Evolutionary conservation across 1,140 invertebrate species (phyloP).

Genomic region (Zaprionus lachaisei): DNA sequence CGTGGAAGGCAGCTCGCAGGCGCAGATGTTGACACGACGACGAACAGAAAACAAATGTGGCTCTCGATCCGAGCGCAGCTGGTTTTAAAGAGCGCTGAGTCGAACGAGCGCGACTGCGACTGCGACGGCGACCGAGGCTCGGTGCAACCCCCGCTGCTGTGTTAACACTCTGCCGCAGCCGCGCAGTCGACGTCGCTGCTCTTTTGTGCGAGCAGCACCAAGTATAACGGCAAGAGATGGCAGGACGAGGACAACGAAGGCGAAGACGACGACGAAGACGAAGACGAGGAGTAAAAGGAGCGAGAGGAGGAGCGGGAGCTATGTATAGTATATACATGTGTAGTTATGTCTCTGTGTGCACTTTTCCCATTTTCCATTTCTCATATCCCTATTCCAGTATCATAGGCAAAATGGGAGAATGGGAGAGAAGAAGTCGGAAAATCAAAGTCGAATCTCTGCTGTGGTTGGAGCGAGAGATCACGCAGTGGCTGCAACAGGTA

Average conservation of each 20-base stretch:
- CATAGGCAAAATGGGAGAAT: slow-evolving; percentile 28
- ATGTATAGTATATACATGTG: slow-evolving; percentile 28
- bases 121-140: background rate
- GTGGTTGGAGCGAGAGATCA: slow-evolving; percentile 15
- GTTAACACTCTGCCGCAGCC: slow-evolving; percentile 10
- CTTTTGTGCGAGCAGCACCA: slow-evolving; percentile 38
- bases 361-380: slow-evolving; percentile 49
- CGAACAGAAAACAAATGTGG: slow-evolving; percentile 60
- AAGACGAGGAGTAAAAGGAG: slow-evolving; percentile 25
- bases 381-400: slow-evolving; percentile 26
- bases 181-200: slow-evolving; percentile 43
- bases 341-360: slow-evolving; percentile 23
- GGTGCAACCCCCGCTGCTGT: slow-evolving; percentile 42
- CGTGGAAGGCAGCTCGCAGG: slow-evolving; percentile 43
- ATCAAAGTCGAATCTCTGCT: slow-evolving; percentile 34
- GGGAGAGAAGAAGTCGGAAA: slow-evolving; percentile 29
- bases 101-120: background rate
- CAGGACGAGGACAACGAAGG: slow-evolving; percentile 27
- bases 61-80: slow-evolving; percentile 42
- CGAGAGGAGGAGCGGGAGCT: slow-evolving; percentile 16
- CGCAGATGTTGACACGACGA: slow-evolving; percentile 64
- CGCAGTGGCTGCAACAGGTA: slow-evolving; percentile 62
- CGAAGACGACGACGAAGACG: slow-evolving; percentile 26
- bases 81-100: slow-evolving; percentile 56
- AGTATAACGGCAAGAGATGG: slow-evolving; percentile 31